Percentiles rank a stretch among this genome's conserved stretches.
Conservation (phyloP, 2,797 vertebrate genomes). For the Gastrophryne carolinensis region DNA sequence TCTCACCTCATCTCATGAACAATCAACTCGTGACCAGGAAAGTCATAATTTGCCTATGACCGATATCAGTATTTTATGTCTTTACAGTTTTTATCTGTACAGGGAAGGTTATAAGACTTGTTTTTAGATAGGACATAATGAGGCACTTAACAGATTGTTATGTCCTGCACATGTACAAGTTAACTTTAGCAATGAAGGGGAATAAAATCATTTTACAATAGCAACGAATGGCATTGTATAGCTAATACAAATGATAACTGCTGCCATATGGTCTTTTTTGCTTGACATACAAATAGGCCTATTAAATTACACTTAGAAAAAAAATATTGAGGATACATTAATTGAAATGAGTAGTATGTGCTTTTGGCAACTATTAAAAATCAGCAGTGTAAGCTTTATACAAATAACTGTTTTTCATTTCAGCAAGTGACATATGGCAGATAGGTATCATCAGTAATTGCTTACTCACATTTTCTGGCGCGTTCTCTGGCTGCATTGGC, state of each 20-base stretch:
- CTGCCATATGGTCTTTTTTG: background rate
- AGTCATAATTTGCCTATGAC: too few species aligned
- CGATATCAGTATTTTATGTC: too few species aligned
- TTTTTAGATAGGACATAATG: too few species aligned
- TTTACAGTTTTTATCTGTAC: too few species aligned
- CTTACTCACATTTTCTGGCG: slow-evolving; percentile 11
- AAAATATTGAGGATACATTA: background rate
- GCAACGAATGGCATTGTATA: background rate
- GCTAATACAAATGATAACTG: background rate
- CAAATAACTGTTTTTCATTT: background rate
- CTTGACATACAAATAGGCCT: background rate
- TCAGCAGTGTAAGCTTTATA: background rate
- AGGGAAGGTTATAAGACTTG: too few species aligned
- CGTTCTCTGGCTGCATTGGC: background rate
- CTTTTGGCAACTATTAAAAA: background rate
- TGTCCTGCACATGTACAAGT: too few species aligned
- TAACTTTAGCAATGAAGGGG: too few species aligned
- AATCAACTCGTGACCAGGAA: too few species aligned
- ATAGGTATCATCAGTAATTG: slow-evolving; percentile 12
- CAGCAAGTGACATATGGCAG: slow-evolving; percentile 1
- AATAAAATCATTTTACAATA: background rate
- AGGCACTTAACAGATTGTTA: too few species aligned
- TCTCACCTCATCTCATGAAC: too few species aligned
- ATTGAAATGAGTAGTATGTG: background rate
- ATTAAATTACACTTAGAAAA: background rate